Evolutionary conservation across 2,113 vertebrate species (phyloP).

Genomic region (Chiloscyllium plagiosum): DNA sequence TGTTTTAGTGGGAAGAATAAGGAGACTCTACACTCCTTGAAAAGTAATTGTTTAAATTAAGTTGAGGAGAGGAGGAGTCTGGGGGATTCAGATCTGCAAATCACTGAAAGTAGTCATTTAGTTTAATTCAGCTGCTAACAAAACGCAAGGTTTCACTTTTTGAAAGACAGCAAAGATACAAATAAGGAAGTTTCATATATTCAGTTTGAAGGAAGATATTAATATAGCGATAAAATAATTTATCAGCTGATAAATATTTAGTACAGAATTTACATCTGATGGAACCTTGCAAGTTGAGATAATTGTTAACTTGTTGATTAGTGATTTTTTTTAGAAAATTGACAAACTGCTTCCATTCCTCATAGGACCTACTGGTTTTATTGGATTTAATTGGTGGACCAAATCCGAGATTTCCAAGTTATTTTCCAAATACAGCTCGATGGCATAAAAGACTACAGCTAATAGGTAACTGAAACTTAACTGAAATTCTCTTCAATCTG

Average conservation of each 20-base stretch:
- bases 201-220: neutral
- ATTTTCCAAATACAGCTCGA: constrained; percentile 67
- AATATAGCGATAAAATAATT: neutral
- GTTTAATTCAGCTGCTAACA: no score
- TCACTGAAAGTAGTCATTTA: no score
- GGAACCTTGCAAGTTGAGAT: neutral
- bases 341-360: constrained; percentile 43
- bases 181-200: neutral
- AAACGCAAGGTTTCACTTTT: no score
- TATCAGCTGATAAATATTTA: neutral
- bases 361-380: constrained; percentile 82
- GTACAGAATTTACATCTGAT: neutral
- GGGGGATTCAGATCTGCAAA: no score
- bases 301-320: neutral
- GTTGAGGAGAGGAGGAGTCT: no score
- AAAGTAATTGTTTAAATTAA: no score
- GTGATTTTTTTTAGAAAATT: neutral
- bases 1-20: no score
- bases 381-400: constrained; percentile 86
- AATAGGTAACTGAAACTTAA: constrained; percentile 66
- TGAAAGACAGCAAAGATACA: neutral
- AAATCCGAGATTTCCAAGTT: constrained; percentile 75
- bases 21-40: no score
- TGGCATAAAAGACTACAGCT: constrained; percentile 80
- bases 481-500: neutral